These are phyloP conservation scores for Mionectes macconnelli DNA, from an alignment of 2,113 vertebrate genomes.

Conservation along the genomic window DNA sequence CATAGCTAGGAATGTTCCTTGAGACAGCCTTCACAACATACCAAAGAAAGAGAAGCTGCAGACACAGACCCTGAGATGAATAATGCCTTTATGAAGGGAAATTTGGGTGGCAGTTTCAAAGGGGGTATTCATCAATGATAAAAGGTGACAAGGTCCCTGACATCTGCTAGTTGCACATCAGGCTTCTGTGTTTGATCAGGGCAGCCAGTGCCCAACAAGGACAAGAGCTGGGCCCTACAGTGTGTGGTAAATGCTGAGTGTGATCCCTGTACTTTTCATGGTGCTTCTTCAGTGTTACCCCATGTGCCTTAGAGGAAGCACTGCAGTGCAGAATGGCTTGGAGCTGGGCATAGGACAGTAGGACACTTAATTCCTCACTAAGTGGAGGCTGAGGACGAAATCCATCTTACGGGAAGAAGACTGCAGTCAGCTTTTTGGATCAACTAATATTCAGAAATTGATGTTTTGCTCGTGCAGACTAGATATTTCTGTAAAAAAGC, in stretches of 20 bases:
- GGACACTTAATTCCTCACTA: background rate
- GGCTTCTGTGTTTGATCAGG: background rate
- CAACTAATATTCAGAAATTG: background rate
- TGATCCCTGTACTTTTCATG: accelerated
- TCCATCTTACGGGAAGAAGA: background rate
- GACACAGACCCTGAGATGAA: background rate
- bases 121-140: background rate
- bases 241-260: background rate
- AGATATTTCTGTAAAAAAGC: background rate
- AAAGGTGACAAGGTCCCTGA: background rate
- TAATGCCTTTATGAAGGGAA: background rate
- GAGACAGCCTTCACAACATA: background rate
- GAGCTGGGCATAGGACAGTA: background rate
- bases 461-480: background rate
- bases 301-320: background rate
- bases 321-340: background rate
- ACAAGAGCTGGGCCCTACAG: background rate
- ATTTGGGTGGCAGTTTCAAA: background rate
- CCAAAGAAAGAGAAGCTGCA: background rate
- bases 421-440: background rate
- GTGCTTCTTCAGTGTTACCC: background rate
- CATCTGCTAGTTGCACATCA: background rate
- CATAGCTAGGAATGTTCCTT: background rate
- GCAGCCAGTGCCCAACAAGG: background rate
- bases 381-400: background rate